phyloP scores from a whole-genome alignment of 2,113 vertebrate genomes.

The Otus sunia region DNA sequence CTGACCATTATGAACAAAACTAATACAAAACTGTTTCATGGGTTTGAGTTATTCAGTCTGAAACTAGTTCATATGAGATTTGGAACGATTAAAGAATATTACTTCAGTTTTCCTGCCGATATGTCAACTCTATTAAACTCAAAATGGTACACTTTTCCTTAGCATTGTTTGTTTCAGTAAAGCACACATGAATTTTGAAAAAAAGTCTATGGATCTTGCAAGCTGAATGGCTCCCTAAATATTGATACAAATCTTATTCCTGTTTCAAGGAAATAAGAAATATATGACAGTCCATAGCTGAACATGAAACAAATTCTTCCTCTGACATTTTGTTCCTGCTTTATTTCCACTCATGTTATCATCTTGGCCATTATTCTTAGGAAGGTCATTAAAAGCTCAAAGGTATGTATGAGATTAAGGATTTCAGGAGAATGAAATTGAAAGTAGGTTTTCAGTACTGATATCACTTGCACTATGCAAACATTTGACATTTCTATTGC shows the following conservation, averaged over 20 bases:
- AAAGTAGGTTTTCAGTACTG: not conserved
- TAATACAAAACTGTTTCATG: not conserved
- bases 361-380: not conserved
- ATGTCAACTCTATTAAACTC: not conserved
- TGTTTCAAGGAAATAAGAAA: not conserved
- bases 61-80: not conserved
- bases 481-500: constrained; percentile 22
- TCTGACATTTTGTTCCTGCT: not conserved
- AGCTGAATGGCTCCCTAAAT: not conserved
- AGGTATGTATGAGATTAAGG: constrained; percentile 27
- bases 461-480: not conserved
- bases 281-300: not conserved
- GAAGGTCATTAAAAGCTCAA: constrained; percentile 34
- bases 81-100: not conserved
- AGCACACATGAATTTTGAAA: not conserved
- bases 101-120: not conserved
- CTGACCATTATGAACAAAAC: not conserved
- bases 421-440: constrained; percentile 5
- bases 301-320: not conserved
- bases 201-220: not conserved
- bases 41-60: not conserved
- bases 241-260: not conserved
- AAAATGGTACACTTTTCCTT: not conserved
- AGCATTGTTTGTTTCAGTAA: not conserved
- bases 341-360: not conserved